phyloP scores from a whole-genome alignment of 1,140 invertebrate genomes.

The Drosophila kanapiae region DNA sequence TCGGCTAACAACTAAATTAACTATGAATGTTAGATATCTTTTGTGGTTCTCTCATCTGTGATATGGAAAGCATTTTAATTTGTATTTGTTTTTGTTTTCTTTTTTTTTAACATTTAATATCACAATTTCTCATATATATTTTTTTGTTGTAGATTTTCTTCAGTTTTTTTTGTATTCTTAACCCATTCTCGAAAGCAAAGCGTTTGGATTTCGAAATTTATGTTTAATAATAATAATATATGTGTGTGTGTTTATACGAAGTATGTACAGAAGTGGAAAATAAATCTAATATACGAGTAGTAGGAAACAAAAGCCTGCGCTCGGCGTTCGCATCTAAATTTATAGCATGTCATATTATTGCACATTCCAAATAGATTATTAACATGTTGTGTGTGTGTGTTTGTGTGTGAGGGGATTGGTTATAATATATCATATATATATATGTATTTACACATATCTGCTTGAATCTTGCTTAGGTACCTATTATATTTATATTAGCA shows the following conservation, averaged over 20 bases:
- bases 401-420: constrained; percentile 30
- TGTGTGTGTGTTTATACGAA: constrained; percentile 38
- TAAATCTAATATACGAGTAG: constrained; percentile 65
- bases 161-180: constrained; percentile 29
- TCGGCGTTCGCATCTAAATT: constrained; percentile 65
- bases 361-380: constrained; percentile 71
- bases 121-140: constrained; percentile 75
- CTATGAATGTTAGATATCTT: constrained; percentile 76
- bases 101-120: constrained; percentile 71
- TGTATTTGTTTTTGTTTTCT: constrained; percentile 37
- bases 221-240: constrained; percentile 28
- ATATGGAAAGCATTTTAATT: constrained; percentile 79
- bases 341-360: constrained; percentile 82
- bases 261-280: constrained; percentile 65
- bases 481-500: constrained; percentile 53
- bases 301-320: constrained; percentile 75
- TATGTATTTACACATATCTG: constrained; percentile 48
- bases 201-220: constrained; percentile 56
- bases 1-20: constrained; percentile 73
- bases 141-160: constrained; percentile 46
- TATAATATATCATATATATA: constrained; percentile 47
- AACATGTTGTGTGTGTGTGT: constrained; percentile 50
- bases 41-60: constrained; percentile 72
- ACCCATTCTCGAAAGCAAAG: constrained; percentile 63
- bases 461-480: constrained; percentile 41